Percentiles rank a stretch among this genome's conserved stretches.
Evolutionary conservation across 2,888 invertebrate genomes (phyloP).

Genomic region (Epistrophe grossulariae): DNA sequence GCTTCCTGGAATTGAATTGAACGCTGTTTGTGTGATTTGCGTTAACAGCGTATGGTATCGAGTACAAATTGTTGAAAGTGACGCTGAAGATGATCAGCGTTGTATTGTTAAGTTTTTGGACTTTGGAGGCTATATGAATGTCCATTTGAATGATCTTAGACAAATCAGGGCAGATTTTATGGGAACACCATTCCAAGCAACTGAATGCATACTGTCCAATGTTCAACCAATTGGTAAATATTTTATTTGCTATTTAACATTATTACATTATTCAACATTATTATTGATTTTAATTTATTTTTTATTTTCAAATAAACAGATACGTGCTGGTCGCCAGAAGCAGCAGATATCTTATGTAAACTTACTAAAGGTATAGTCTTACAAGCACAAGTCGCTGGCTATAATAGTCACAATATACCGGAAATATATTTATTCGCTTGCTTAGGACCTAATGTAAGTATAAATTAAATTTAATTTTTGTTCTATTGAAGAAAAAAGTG

Average conservation of each 20-base stretch:
- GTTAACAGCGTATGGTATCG: constrained; percentile 93
- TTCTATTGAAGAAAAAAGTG: not conserved
- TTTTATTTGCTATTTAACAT: not conserved
- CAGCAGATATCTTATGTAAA: constrained; percentile 90
- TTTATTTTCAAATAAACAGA: constrained; percentile 81
- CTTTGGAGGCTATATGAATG: constrained; percentile 95
- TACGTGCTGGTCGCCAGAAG: constrained; percentile 90
- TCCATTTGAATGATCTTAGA: constrained; percentile 91
- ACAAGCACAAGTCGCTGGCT: constrained; percentile 94
- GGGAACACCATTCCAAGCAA: constrained; percentile 97
- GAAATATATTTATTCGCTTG: constrained; percentile 93
- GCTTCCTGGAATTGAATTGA: constrained; percentile 90
- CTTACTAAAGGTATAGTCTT: constrained; percentile 92
- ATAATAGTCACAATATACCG: constrained; percentile 90
- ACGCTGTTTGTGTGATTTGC: constrained; percentile 95
- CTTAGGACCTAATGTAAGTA: constrained; percentile 88
- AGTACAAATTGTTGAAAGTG: constrained; percentile 90
- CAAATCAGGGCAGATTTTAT: constrained; percentile 98
- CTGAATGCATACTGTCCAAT: constrained; percentile 96
- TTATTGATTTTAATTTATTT: not conserved
- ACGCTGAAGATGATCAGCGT: constrained; percentile 79
- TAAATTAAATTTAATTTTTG: not conserved
- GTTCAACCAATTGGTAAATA: constrained; percentile 90
- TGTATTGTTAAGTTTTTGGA: constrained; percentile 96
- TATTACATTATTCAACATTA: too few relatives aligned